phyloP scores from a whole-genome alignment of 2,888 invertebrate genomes.

The Machimus rusticus region DNA sequence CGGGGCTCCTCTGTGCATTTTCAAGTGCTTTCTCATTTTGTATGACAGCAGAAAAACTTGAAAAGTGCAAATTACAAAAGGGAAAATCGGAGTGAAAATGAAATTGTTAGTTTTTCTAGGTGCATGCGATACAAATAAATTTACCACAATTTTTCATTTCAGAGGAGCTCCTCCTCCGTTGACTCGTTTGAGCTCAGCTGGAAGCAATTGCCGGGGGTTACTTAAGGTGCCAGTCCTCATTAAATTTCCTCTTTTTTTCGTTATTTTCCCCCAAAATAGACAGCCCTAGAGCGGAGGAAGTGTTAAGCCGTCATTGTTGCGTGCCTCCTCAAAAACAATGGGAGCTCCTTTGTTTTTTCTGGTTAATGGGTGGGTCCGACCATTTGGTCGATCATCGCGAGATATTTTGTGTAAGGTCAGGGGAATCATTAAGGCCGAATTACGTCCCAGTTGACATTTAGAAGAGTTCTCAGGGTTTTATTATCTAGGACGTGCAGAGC shows the following conservation, averaged over 20 bases:
- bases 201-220: neutral
- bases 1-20: neutral
- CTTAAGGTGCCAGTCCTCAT: neutral
- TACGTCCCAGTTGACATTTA: neutral
- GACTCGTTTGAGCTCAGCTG: neutral
- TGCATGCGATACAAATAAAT: neutral
- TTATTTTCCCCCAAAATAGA: neutral
- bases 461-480: neutral
- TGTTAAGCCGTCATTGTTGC: neutral
- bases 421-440: neutral
- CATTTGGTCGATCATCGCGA: neutral
- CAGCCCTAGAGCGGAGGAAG: neutral
- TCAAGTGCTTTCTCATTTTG: neutral
- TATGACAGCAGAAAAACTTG: conserved; percentile 3
- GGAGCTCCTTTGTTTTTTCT: neutral
- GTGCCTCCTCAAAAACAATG: neutral
- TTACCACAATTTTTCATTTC: neutral
- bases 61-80: neutral
- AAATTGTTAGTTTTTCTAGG: neutral
- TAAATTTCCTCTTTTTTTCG: neutral
- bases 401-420: neutral
- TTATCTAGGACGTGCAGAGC: neutral
- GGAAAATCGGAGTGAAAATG: neutral
- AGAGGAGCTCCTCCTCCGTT: neutral
- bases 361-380: neutral